phyloP scores from a whole-genome alignment of 1,140 invertebrate species.

The Nephila pilipes region DNA sequence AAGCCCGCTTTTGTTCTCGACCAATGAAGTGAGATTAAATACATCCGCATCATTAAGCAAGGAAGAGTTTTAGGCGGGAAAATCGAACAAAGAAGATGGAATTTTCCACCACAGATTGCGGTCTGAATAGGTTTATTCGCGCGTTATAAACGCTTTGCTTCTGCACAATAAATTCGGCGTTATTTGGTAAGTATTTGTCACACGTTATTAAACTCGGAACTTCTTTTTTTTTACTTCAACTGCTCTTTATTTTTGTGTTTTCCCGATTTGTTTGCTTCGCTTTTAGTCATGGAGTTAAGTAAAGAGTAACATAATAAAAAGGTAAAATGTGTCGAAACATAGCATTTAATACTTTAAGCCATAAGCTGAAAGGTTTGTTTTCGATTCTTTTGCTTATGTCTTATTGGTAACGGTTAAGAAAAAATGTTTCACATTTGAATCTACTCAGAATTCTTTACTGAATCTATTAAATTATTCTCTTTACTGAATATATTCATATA shows the following conservation, averaged over 20 bases:
- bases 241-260: neutral
- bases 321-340: neutral
- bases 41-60: slow-evolving; percentile 69
- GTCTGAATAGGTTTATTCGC: slow-evolving; percentile 61
- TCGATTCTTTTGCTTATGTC: neutral
- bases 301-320: neutral
- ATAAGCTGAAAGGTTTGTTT: neutral
- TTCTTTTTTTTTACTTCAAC: neutral
- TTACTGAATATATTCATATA: neutral
- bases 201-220: slow-evolving; percentile 65
- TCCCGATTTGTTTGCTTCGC: neutral
- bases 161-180: slow-evolving; percentile 73
- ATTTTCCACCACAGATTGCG: slow-evolving; percentile 52
- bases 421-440: neutral
- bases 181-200: slow-evolving; percentile 76
- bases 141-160: slow-evolving; percentile 70
- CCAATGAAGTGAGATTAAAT: slow-evolving; percentile 76
- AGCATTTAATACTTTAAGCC: neutral
- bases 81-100: slow-evolving; percentile 65
- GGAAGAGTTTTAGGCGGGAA: slow-evolving; percentile 72
- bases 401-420: neutral
- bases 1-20: slow-evolving; percentile 69
- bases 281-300: neutral
- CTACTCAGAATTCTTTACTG: neutral
- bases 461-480: neutral